Conservation (phyloP, 2,113 vertebrate species). For the Paramormyrops kingsleyae region DNA sequence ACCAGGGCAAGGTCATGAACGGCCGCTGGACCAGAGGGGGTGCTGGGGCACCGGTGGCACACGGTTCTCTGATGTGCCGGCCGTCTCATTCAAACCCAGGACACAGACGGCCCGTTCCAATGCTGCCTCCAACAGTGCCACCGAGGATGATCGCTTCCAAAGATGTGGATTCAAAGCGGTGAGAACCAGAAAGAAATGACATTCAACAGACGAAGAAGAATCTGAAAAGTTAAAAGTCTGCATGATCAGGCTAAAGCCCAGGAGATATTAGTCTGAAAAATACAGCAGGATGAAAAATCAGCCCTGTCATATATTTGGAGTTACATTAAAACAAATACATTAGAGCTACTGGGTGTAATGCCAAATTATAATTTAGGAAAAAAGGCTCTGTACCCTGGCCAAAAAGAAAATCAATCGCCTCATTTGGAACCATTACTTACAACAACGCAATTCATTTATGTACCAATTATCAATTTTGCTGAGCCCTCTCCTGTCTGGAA, state of each 20-base stretch:
- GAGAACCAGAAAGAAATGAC: slow-evolving; percentile 29
- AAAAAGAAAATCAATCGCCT: slow-evolving; percentile 28
- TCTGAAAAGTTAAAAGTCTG: slow-evolving; percentile 40
- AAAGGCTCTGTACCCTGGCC: slow-evolving; percentile 26
- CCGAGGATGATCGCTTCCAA: slow-evolving; percentile 25
- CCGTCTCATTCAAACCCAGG: background rate
- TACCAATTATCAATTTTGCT: slow-evolving; percentile 38
- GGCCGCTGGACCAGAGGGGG: background rate
- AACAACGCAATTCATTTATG: slow-evolving; percentile 29
- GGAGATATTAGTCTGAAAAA: slow-evolving; percentile 25
- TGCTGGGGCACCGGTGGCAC: too few species aligned
- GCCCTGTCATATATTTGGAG: slow-evolving; percentile 38
- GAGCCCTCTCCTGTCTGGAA: slow-evolving; percentile 21
- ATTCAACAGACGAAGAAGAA: slow-evolving; percentile 10
- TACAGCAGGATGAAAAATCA: slow-evolving; percentile 29
- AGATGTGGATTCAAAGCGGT: slow-evolving; percentile 30
- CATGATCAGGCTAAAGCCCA: slow-evolving; percentile 39
- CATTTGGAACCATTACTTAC: slow-evolving; percentile 34
- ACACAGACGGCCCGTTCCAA: background rate
- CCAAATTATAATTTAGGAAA: slow-evolving; percentile 40
- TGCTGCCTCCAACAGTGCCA: slow-evolving; percentile 30
- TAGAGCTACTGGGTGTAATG: slow-evolving; percentile 29
- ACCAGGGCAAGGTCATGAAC: background rate
- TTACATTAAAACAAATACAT: slow-evolving; percentile 41
- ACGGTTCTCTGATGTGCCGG: slow-evolving; percentile 24